A percentile compares a stretch with the other conserved stretches of the same genome.
These are phyloP conservation scores for Phymastichus coffea DNA, from an alignment of 1,140 invertebrate species.

Conservation along the genomic window DNA sequence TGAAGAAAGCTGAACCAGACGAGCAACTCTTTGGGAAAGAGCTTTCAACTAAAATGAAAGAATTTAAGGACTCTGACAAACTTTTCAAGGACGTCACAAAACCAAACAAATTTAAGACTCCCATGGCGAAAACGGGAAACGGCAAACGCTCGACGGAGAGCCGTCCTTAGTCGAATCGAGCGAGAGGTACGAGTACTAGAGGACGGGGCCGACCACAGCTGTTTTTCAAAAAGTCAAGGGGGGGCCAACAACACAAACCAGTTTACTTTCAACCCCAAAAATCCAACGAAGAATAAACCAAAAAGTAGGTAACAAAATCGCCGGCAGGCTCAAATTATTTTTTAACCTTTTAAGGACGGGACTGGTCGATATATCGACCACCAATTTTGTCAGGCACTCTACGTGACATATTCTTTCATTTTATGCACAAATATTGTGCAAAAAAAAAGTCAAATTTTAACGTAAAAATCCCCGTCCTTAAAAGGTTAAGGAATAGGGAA, in stretches of 20 bases:
- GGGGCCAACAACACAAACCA: neutral
- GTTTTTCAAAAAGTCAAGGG: neutral
- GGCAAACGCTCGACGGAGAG: neutral
- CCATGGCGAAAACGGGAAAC: neutral
- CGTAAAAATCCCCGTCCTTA: no score
- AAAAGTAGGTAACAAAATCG: neutral
- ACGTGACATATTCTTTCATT: no score
- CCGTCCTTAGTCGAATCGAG: neutral
- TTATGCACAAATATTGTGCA: no score
- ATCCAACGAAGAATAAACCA: no score
- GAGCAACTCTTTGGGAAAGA: neutral
- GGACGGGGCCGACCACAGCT: neutral
- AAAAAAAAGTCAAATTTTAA: no score
- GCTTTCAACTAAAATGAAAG: neutral
- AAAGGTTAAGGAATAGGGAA: neutral
- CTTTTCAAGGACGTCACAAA: neutral
- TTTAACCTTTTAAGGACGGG: no score
- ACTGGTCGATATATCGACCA: no score
- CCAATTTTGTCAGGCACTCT: no score
- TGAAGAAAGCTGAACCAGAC: neutral
- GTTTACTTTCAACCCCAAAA: neutral
- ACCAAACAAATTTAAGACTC: neutral
- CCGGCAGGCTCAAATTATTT: neutral
- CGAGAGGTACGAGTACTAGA: neutral
- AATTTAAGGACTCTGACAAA: neutral